Conservation (phyloP, 2,888 invertebrate species). For the Catocala fraxini region DNA sequence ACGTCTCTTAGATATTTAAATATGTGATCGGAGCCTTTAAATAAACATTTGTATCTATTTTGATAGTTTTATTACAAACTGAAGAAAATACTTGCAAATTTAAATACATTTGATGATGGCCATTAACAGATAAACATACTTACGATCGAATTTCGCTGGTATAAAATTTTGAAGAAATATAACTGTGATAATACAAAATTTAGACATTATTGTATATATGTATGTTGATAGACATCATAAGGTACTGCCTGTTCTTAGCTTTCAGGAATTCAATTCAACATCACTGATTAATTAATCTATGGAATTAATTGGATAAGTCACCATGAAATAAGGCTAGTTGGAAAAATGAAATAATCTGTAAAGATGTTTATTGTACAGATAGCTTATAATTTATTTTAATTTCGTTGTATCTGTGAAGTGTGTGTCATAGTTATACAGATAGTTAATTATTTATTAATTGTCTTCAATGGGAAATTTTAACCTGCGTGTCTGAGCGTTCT, state of each 20-base stretch:
- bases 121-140: slow-evolving; percentile 22
- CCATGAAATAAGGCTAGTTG: slow-evolving; percentile 65
- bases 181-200: slow-evolving; percentile 29
- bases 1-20: too few species aligned
- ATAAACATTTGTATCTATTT: too few species aligned
- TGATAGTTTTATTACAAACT: too few species aligned
- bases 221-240: slow-evolving; percentile 36
- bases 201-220: slow-evolving; percentile 26
- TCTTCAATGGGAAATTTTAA: too few species aligned
- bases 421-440: too few species aligned
- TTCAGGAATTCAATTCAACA: slow-evolving; percentile 27
- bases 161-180: slow-evolving; percentile 34
- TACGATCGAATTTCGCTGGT: slow-evolving; percentile 52
- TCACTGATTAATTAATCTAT: slow-evolving; percentile 33
- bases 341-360: background rate
- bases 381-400: too few species aligned
- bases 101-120: background rate
- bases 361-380: too few species aligned
- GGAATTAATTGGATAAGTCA: slow-evolving; percentile 49
- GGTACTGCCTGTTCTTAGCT: slow-evolving; percentile 7
- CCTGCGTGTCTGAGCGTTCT: too few species aligned
- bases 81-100: too few species aligned
- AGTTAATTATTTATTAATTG: too few species aligned
- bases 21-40: too few species aligned
- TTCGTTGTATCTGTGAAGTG: too few species aligned